Evolutionary conservation across 1,140 invertebrate species (phyloP).

Genomic region (Gonatopus flavifemur): DNA sequence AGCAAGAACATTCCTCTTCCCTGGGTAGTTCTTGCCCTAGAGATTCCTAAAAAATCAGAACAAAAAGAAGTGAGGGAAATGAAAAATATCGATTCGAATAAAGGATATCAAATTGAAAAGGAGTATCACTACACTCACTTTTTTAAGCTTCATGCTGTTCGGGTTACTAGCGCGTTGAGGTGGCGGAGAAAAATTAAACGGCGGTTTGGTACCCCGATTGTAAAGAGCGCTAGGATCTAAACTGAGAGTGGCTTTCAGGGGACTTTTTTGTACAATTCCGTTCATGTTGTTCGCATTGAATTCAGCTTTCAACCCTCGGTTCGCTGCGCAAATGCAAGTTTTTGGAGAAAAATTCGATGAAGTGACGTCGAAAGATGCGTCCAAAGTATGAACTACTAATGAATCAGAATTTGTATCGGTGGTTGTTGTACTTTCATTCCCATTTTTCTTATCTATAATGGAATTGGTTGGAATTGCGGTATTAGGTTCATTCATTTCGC

Average conservation of each 20-base stretch:
- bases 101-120: slow-evolving; percentile 9
- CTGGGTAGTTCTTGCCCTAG: slow-evolving; percentile 37
- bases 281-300: slow-evolving; percentile 45
- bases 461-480: too few relatives aligned
- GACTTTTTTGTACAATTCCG: slow-evolving; percentile 48
- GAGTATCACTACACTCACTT: slow-evolving; percentile 28
- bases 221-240: slow-evolving; percentile 57
- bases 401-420: slow-evolving; percentile 48
- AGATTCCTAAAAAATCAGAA: slow-evolving; percentile 26
- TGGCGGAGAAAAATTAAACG: slow-evolving; percentile 49
- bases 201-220: slow-evolving; percentile 45
- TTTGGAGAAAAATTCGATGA: slow-evolving; percentile 43
- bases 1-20: slow-evolving; percentile 49
- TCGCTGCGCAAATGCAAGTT: slow-evolving; percentile 47
- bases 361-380: slow-evolving; percentile 34
- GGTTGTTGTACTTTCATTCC: slow-evolving; percentile 38
- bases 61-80: slow-evolving; percentile 13
- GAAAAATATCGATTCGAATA: background rate
- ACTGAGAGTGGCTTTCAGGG: slow-evolving; percentile 56
- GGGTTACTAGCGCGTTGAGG: slow-evolving; percentile 40
- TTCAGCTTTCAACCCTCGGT: slow-evolving; percentile 36
- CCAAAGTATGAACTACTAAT: slow-evolving; percentile 32
- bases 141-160: slow-evolving; percentile 40
- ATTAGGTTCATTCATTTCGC: background rate
- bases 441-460: slow-evolving; percentile 22